Percentiles rank a stretch among this genome's conserved stretches.
These are phyloP conservation scores for Cyrtonyx montezumae DNA, from an alignment of 2,113 vertebrate species.

Conservation along the genomic window DNA sequence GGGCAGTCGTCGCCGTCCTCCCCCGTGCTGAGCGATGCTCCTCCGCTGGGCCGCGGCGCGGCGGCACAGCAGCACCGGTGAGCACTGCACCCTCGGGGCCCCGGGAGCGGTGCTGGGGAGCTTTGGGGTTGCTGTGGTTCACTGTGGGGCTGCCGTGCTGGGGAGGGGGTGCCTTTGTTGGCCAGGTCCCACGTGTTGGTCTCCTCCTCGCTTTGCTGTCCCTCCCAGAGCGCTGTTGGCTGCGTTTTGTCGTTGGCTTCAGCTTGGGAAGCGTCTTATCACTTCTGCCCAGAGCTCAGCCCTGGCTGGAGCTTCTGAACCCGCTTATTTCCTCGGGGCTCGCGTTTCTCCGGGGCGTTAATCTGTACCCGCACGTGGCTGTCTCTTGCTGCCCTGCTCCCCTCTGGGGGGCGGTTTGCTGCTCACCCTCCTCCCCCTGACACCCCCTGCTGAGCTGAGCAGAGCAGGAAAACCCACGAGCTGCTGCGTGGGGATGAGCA, in stretches of 20 bases:
- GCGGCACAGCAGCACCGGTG: conserved; percentile 68
- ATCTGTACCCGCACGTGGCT: background rate
- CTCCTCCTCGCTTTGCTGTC: background rate
- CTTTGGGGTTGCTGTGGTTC: accelerated
- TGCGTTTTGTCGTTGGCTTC: accelerated
- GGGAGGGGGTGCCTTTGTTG: background rate
- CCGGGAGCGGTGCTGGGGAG: accelerated
- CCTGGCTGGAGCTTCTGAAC: background rate
- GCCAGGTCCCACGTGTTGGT: accelerated
- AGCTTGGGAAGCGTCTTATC: background rate
- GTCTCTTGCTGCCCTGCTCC: too few relatives aligned
- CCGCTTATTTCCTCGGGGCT: background rate
- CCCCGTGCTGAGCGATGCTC: conserved; percentile 57
- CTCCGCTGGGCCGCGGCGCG: background rate
- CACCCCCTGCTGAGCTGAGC: too few relatives aligned
- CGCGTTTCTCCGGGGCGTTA: background rate
- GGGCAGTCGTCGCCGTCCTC: conserved; percentile 70
- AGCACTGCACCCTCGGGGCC: background rate
- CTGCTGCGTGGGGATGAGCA: too few relatives aligned
- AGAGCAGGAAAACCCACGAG: background rate
- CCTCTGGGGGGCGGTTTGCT: background rate
- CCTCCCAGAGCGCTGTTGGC: accelerated
- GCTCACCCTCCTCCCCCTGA: background rate
- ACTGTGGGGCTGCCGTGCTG: too few relatives aligned
- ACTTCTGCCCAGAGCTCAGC: background rate